Evolutionary conservation across 2,113 vertebrate genomes (phyloP), one percentile per base, ranked within the genome.

Genomic region (Neopipo cinnamomea): DNA sequence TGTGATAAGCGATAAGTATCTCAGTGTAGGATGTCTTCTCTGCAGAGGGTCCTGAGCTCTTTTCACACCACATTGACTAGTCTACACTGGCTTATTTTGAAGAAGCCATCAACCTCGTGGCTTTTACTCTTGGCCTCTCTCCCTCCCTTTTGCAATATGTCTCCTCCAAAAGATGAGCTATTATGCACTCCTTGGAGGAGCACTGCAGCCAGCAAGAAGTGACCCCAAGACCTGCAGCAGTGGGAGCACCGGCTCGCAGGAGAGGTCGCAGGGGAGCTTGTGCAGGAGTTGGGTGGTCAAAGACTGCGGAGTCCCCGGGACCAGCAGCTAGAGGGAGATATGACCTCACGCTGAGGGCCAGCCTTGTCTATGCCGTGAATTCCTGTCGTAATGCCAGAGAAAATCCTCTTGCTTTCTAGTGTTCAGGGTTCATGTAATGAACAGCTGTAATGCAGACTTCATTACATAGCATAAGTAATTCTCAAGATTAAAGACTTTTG

Each of bases 321-420:
- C 92, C 93, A 97, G 82, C 96, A 97, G 93, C 96, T 97, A 96
- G 95, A 96, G 95, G 95, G 95, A 96, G 96, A 86, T 96, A 91
- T 39, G 95, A 88, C 88, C 95, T 91, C 95, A 94, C 17, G 2
- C 85, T 96, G 88, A 90, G 61, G 91, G 39, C 92, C 90, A 83
- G 85, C 46, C 59, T 47, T 11, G 46, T 47, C 82, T 68, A 0
- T 19, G 77, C 87, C 0, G 2, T 89, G 49, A 71, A 74, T 92
- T 91, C 68, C 75, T 88, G 82, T 63, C 9, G 0, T 21, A 63
- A 49, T 47, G 82, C 78, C 85, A 83, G 71, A 78, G 72, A 77
- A 95, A 96, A 91, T 55, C 74, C 41, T 70, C 41, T 35, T 31
- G 42, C 88, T 93, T 86, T 63, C 30, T 5, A 49, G 35, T 42